Conservation (phyloP, 2,113 vertebrate species). For the Beaufortia kweichowensis region DNA sequence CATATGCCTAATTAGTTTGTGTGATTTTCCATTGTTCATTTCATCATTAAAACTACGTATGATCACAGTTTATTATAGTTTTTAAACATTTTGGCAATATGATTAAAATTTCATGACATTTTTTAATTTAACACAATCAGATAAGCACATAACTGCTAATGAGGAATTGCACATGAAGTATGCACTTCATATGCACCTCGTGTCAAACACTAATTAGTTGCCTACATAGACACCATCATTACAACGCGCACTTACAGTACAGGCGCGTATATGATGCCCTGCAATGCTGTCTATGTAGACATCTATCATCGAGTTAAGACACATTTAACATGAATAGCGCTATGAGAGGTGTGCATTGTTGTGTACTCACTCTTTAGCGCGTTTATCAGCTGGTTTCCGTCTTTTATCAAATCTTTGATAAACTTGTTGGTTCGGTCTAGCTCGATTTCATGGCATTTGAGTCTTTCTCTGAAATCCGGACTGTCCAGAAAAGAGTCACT, state of each 20-base stretch:
- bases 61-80: too few species aligned
- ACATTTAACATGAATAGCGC: neutral
- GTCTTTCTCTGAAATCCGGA: conserved; percentile 91
- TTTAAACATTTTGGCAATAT: too few species aligned
- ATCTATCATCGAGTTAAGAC: neutral
- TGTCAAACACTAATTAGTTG: neutral
- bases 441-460: conserved; percentile 94
- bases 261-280: neutral
- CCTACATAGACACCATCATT: neutral
- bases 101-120: too few species aligned
- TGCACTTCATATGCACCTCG: too few species aligned
- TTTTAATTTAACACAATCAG: too few species aligned
- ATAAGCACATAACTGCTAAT: too few species aligned
- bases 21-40: too few species aligned
- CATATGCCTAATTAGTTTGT: too few species aligned
- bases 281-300: neutral
- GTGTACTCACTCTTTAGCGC: conserved; percentile 84
- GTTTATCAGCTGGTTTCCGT: conserved; percentile 89
- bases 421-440: conserved; percentile 95
- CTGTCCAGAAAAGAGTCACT: conserved; percentile 95
- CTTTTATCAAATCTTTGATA: conserved; percentile 95
- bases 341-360: neutral
- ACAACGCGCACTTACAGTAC: neutral
- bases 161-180: too few species aligned
- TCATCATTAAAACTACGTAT: too few species aligned